Evolutionary conservation across 2,797 vertebrate species (phyloP), one percentile per base, ranked within the genome.

Genomic region (Gadopsis marmoratus): DNA sequence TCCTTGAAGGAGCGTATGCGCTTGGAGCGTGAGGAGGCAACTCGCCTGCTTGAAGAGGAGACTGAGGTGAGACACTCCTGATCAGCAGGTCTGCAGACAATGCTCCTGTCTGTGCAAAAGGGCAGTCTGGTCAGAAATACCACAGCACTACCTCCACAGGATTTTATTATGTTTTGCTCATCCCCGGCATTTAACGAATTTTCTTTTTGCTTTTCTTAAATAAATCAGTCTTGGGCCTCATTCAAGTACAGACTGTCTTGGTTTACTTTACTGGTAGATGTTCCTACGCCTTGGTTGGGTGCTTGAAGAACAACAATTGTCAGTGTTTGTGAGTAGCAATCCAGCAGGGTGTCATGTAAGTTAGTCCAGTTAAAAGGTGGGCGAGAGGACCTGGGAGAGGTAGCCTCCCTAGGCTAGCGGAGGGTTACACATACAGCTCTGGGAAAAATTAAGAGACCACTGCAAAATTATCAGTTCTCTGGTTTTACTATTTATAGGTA

Each of bases 11-110:
- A 97, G 94, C 93, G 92, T 80, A 96, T 97, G 96, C 96, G 95
- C 74, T 96, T 96, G 96, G 97, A 97, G 92, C 96, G 94, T 60
- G 97, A 97, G 93, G 95, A 96, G 92, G 96, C 96, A 88, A 96
- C 94, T 17, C 96, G 95, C 88, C 95, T 96, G 85, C 95, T 97
- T 87, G 95, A 97, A 91, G 96, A 97, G 94, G 96, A 97, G 91
- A 94, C 94, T 0, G 96, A 97, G 97, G 97, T 97, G 96, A 97
- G 96, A 94, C 81, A 83, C 91, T 90, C 84, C 88, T 90, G 84
- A 63, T 67, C 37, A 19, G 76, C 59, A 86, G 84, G 69, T 75
- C 83, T 75, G 80, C 79, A 63, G 86, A 71, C 69, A 26, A 74
- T 21, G 71, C 23, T 19, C 45, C 45, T 50, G 71, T 86, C 76